Evolutionary conservation across 2,888 invertebrate species (phyloP).

Genomic region (Hydrotaea diabolus): DNA sequence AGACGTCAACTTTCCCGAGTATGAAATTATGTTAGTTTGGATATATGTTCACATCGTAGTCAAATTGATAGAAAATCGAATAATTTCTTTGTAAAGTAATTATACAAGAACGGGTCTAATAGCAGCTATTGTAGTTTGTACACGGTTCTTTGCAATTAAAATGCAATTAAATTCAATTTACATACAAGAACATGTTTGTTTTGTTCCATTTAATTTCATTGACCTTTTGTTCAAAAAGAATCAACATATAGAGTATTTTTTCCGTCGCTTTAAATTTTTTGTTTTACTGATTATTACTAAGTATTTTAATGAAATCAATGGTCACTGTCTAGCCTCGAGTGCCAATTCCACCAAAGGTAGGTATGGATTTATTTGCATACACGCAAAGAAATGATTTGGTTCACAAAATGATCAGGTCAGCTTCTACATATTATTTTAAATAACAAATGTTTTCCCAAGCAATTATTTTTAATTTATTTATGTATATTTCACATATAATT

Average conservation of each 20-base stretch:
- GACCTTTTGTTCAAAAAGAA: background rate
- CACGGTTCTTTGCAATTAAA: background rate
- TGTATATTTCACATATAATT: too few relatives aligned
- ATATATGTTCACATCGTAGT: too few relatives aligned
- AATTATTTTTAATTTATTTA: too few relatives aligned
- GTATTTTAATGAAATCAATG: background rate
- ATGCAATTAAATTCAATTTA: background rate
- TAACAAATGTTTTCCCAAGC: too few relatives aligned
- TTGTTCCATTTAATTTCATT: slow-evolving; percentile 13
- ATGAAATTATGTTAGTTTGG: too few relatives aligned
- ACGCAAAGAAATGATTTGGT: too few relatives aligned
- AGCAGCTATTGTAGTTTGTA: background rate
- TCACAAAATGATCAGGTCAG: too few relatives aligned
- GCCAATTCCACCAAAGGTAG: background rate
- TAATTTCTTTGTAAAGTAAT: too few relatives aligned
- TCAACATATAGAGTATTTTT: background rate
- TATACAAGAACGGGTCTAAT: too few relatives aligned
- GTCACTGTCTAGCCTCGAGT: background rate
- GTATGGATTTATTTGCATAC: background rate
- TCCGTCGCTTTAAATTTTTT: background rate
- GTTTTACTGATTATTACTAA: background rate
- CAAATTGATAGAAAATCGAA: too few relatives aligned
- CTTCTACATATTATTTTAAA: too few relatives aligned
- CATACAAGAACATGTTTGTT: background rate
- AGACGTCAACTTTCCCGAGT: too few relatives aligned